Percentiles rank a stretch among this genome's conserved stretches.
Conservation (phyloP, 2,113 vertebrate genomes). For the Laticauda laticaudata region DNA sequence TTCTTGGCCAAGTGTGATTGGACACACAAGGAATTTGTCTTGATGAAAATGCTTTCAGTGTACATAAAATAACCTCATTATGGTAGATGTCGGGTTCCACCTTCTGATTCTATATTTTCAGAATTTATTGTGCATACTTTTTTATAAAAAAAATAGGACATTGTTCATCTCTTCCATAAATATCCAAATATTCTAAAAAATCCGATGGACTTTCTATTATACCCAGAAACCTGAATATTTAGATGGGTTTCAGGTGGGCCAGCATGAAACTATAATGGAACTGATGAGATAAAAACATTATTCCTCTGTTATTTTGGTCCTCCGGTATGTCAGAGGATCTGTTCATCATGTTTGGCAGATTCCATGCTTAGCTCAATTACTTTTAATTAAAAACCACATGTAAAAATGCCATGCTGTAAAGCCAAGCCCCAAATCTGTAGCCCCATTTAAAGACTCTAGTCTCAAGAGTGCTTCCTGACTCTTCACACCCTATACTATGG, state of each 20-base stretch:
- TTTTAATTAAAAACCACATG: background rate
- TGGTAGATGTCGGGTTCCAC: background rate
- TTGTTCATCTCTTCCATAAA: background rate
- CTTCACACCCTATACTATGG: background rate
- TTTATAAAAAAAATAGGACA: background rate
- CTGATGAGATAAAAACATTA: background rate
- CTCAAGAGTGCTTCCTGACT: background rate
- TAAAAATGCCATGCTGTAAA: background rate
- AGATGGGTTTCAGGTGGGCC: background rate
- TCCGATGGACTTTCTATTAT: background rate
- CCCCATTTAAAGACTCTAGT: background rate
- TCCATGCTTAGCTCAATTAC: background rate
- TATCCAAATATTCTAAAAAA: background rate
- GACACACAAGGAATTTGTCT: too few species aligned
- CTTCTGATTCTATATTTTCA: background rate
- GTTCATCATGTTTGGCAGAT: background rate
- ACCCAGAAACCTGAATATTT: background rate
- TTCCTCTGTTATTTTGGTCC: background rate
- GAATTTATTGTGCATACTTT: background rate
- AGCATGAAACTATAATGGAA: background rate
- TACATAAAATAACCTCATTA: background rate
- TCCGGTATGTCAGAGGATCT: background rate
- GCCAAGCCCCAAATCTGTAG: background rate
- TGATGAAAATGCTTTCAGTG: too few species aligned
- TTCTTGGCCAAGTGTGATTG: too few species aligned